Conservation (phyloP, 2,113 vertebrate species). For the Galemys pyrenaicus region DNA sequence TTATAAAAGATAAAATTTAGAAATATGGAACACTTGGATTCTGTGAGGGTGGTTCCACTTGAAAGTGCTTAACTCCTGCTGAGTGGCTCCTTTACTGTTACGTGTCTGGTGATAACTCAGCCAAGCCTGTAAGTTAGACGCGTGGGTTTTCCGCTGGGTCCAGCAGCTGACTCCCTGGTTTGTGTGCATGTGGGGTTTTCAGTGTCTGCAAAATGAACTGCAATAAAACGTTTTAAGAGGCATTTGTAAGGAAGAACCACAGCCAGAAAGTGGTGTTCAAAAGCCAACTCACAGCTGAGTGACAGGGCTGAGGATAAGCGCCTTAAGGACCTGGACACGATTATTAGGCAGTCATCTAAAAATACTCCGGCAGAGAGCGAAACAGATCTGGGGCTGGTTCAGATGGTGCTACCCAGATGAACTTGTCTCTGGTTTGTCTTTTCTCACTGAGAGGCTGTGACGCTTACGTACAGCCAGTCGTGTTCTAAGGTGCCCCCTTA, state of each 20-base stretch:
- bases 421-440: not conserved
- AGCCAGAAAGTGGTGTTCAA: not conserved
- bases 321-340: not conserved
- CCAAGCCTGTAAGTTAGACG: conserved; percentile 72
- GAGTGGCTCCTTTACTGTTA: conserved; percentile 46
- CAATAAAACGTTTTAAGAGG: not conserved
- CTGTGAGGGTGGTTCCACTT: not conserved
- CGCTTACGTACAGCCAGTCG: not conserved
- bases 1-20: not conserved
- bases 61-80: conserved; percentile 37
- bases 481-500: not conserved
- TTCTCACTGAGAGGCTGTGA: not conserved
- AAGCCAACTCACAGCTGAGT: not conserved
- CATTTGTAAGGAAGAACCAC: not conserved
- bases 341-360: not conserved
- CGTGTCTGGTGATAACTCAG: conserved; percentile 70
- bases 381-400: not conserved
- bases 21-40: not conserved
- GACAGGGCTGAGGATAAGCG: conserved; percentile 8
- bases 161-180: conserved; percentile 70
- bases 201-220: conserved; percentile 54
- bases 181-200: conserved; percentile 60
- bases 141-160: conserved; percentile 35
- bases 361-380: not conserved
- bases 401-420: not conserved